Evolutionary conservation across 2,113 vertebrate species (phyloP), one percentile per base, ranked within the genome.

Genomic region (Acrocephalus kingi): DNA sequence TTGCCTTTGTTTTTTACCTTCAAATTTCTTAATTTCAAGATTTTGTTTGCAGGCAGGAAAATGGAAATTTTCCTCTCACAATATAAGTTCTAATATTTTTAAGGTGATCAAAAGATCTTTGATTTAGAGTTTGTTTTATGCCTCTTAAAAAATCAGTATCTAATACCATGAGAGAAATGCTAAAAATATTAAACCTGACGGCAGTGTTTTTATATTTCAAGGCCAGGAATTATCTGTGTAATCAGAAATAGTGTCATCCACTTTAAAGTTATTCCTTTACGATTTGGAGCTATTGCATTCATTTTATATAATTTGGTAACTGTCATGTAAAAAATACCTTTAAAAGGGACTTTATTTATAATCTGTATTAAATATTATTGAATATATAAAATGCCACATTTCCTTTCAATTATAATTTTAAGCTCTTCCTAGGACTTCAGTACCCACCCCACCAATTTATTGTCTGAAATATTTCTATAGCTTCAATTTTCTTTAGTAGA

Each of bases 201-300:
- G 21, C 2, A 3, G 12, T 35, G 6, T 1, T 75, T 73, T 64
- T 13, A 55, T 88, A 41, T 64, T 61, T 81, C 11, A 54, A 91
- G 25, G 45, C 5, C 4, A 74, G 9, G 11, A 28, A 49, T 33
- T 56, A 35, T 58, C 55, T 62, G 13, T 58, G 20, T 19, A 56
- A 48, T 73, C 41, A 48, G 22, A 76, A 68, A 8, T 3, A 49
- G 6, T 61, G 11, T 14, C 7, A 91, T 69, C 6, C 3, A 54
- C 71, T 91, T 93, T 54, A 37, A 16, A 82, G 13, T 35, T 13
- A 68, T 64, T 84, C 6, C 7, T 55, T 76, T 80, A 73, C 4
- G 6, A 39, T 73, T 73, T 80, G 14, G 10, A 66, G 4, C 1
- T n/a, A 20, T 28, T 56, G 9, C 1, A 3, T 27, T 77, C 0